Conservation (phyloP, 2,888 invertebrate genomes). For the Bruchidius siliquastri region DNA sequence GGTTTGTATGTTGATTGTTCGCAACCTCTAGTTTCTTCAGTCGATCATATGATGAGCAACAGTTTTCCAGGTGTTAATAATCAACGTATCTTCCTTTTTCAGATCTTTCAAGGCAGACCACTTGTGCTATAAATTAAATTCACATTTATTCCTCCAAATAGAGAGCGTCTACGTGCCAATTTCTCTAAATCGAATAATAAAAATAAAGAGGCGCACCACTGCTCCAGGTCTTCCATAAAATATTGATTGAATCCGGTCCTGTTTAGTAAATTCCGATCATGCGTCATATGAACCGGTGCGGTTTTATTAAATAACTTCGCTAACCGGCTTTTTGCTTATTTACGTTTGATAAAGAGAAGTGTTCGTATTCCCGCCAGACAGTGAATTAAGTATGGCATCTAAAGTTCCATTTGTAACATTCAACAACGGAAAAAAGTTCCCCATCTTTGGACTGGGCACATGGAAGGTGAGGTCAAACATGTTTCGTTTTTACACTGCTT, state of each 20-base stretch:
- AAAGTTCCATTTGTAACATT: constrained; percentile 44
- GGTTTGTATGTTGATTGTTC: too few species aligned
- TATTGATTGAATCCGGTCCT: background rate
- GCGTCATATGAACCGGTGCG: background rate
- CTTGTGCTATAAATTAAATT: too few species aligned
- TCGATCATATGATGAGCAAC: too few species aligned
- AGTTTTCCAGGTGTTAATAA: too few species aligned
- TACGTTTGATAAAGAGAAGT: background rate
- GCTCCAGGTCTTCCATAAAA: background rate
- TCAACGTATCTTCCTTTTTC: too few species aligned
- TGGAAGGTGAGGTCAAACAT: constrained; percentile 53
- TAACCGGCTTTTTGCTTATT: background rate
- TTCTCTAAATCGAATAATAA: too few species aligned
- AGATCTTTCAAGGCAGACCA: too few species aligned
- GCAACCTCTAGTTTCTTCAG: too few species aligned
- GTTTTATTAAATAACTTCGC: background rate
- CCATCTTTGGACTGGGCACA: constrained; percentile 60
- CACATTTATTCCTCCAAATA: too few species aligned
- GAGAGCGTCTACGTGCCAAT: too few species aligned
- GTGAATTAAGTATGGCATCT: constrained; percentile 12
- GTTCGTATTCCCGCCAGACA: background rate
- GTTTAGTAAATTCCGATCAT: background rate
- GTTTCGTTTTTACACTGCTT: constrained; percentile 1
- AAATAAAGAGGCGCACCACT: too few species aligned
- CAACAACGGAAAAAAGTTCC: constrained; percentile 56